Evolutionary conservation across 2,797 vertebrate species (phyloP).

Genomic region (Diglossa cyanea): DNA sequence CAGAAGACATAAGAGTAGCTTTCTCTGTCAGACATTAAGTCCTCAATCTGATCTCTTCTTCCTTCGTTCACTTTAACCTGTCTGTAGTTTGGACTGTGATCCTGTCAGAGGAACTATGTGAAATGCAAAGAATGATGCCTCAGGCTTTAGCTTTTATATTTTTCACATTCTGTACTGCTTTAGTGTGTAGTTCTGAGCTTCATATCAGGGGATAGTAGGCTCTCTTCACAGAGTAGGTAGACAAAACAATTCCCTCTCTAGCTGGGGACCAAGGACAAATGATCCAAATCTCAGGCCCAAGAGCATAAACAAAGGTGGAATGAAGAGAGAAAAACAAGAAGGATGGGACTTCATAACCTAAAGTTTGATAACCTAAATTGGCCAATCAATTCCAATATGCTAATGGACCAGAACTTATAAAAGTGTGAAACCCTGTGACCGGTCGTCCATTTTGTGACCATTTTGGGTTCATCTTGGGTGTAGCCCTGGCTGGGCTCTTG

Average conservation of each 20-base stretch:
- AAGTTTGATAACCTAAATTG: background rate
- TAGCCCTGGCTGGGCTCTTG: background rate
- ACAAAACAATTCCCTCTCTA: background rate
- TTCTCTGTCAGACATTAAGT: background rate
- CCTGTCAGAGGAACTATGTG: background rate
- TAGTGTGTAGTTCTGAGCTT: background rate
- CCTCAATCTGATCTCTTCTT: background rate
- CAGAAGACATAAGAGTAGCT: background rate
- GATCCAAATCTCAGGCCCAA: background rate
- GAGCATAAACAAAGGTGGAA: background rate
- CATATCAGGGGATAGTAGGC: background rate
- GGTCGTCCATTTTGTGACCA: background rate
- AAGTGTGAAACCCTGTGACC: background rate
- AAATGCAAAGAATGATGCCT: background rate
- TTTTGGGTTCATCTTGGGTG: background rate
- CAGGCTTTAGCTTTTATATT: background rate
- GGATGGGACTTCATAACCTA: background rate
- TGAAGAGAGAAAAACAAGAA: background rate
- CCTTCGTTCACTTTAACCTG: background rate
- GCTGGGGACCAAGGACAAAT: background rate
- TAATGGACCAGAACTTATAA: background rate
- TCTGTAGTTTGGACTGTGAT: background rate
- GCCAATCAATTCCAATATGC: background rate
- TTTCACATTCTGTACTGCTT: background rate
- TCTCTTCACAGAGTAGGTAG: background rate